Percentiles rank a stretch among this genome's conserved stretches.
These are phyloP conservation scores for Zele albiditarsus DNA, from an alignment of 2,888 invertebrate species.

Conservation along the genomic window DNA sequence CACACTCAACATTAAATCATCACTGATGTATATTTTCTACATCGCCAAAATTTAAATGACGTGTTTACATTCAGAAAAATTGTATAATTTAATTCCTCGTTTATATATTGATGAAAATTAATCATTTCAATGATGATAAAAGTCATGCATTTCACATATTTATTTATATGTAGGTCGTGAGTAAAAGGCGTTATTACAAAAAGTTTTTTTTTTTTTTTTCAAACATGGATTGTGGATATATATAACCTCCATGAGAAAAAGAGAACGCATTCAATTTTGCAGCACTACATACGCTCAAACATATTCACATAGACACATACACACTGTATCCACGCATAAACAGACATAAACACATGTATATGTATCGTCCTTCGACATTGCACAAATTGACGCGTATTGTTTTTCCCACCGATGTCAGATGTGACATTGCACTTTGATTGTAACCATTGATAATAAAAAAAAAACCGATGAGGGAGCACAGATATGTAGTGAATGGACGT, in stretches of 20 bases:
- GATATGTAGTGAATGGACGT: not conserved
- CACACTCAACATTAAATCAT: too few species aligned
- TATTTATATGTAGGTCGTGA: conserved; percentile 53
- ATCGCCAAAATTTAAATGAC: too few species aligned
- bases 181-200: conserved; percentile 43
- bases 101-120: not conserved
- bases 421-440: conserved; percentile 51
- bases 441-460: conserved; percentile 7
- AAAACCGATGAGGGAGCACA: not conserved
- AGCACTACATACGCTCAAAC: conserved; percentile 26
- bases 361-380: conserved; percentile 30
- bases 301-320: conserved; percentile 21
- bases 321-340: conserved; percentile 37
- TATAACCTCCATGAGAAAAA: conserved; percentile 39
- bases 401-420: conserved; percentile 42
- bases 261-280: conserved; percentile 58
- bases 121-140: conserved; percentile 23
- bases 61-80: too few species aligned
- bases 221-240: conserved; percentile 18
- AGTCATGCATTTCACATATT: conserved; percentile 1
- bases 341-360: conserved; percentile 43
- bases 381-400: conserved; percentile 34
- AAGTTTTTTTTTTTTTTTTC: conserved; percentile 22
- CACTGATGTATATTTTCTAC: too few species aligned
- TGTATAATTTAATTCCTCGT: not conserved